phyloP scores from a whole-genome alignment of 2,113 vertebrate species.

The Thermophis baileyi region DNA sequence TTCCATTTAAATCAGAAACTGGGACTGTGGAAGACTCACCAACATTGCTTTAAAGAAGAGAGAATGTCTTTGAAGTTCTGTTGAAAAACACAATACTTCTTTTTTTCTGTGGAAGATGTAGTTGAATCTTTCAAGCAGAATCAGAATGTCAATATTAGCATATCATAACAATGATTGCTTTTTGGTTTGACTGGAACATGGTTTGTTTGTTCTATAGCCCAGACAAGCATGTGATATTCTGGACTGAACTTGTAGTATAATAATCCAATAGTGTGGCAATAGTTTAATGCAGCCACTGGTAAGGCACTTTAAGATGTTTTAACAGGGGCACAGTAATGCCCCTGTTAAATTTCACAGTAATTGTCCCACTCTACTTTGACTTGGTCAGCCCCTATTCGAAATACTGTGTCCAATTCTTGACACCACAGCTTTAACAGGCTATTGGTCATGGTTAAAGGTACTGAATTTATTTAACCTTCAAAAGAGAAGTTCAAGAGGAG shows the following conservation, averaged over 20 bases:
- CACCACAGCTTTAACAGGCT: neutral
- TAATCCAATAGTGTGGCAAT: neutral
- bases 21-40: neutral
- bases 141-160: no score
- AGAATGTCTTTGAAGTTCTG: neutral
- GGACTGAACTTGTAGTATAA: neutral
- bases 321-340: neutral
- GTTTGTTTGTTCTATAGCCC: neutral
- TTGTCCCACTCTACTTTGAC: neutral
- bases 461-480: neutral
- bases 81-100: neutral
- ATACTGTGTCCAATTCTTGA: neutral
- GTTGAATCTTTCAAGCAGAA: neutral
- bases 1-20: slow-evolving; percentile 1
- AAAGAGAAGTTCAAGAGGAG: neutral
- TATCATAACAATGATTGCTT: neutral
- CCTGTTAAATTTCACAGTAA: neutral
- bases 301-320: neutral
- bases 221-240: neutral
- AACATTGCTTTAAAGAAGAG: neutral
- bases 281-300: neutral
- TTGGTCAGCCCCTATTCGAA: neutral
- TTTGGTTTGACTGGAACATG: neutral
- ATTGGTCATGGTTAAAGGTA: neutral
- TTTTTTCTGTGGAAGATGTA: neutral